These are phyloP conservation scores for Apeira syringaria DNA, from an alignment of 2,888 invertebrate species.

Conservation along the genomic window DNA sequence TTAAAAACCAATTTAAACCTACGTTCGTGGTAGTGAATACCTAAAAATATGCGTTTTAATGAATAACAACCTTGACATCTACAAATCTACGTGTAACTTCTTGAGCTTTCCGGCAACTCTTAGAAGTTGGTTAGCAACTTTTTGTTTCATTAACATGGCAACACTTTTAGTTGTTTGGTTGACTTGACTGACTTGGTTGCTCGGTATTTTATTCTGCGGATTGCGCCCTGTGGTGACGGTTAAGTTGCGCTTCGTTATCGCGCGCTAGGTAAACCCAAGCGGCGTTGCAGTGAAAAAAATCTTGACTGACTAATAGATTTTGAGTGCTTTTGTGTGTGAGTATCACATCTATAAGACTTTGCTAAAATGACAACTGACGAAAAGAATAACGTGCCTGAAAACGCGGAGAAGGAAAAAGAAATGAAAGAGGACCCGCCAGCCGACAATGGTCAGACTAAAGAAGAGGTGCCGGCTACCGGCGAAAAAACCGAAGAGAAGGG, in stretches of 20 bases:
- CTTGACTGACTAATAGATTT: too few relatives aligned
- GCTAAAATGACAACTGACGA: conserved; percentile 90
- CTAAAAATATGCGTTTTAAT: too few relatives aligned
- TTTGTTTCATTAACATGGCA: too few relatives aligned
- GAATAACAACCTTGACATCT: too few relatives aligned
- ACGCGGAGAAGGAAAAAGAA: conserved; percentile 85
- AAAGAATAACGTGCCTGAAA: conserved; percentile 87
- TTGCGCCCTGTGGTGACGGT: too few relatives aligned
- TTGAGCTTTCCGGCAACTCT: too few relatives aligned
- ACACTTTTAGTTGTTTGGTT: too few relatives aligned
- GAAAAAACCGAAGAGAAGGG: conserved; percentile 75
- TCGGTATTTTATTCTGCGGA: too few relatives aligned
- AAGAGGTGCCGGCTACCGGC: conserved; percentile 67
- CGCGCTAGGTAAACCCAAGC: not conserved
- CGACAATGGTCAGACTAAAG: conserved; percentile 75
- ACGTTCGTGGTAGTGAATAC: too few relatives aligned
- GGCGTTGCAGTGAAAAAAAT: conserved; percentile 1
- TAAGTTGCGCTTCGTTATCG: not conserved
- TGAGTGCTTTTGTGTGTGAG: conserved; percentile 10
- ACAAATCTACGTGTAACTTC: too few relatives aligned
- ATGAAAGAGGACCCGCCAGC: conserved; percentile 79
- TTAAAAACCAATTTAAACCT: too few relatives aligned
- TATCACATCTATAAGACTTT: not conserved
- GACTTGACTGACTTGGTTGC: conserved; percentile 2
- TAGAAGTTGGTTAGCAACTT: too few relatives aligned